phyloP scores from a whole-genome alignment of 2,113 vertebrate species.

The Hemiprocne comata region DNA sequence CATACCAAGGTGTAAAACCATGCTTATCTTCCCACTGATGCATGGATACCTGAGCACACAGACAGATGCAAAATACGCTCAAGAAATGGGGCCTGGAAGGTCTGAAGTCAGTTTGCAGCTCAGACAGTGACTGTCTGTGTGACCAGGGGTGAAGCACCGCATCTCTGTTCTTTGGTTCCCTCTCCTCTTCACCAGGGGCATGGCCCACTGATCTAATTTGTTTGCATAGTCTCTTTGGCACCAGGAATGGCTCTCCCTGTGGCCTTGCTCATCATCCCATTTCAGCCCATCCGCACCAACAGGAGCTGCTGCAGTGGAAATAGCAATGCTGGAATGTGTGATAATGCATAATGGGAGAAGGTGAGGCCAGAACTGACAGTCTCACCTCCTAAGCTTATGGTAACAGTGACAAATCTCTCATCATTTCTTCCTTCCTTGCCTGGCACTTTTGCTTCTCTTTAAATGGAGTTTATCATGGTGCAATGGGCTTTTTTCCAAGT shows the following conservation, averaged over 20 bases:
- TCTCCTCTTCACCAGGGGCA: neutral
- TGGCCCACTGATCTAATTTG: neutral
- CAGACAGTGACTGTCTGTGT: neutral
- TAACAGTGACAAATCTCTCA: slow-evolving; percentile 58
- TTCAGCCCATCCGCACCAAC: neutral
- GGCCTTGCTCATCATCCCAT: neutral
- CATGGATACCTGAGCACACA: neutral
- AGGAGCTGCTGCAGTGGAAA: neutral
- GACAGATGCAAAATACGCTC: neutral
- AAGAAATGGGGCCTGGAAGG: neutral
- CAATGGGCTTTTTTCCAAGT: slow-evolving; percentile 85
- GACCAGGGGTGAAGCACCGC: neutral
- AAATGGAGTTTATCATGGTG: slow-evolving; percentile 58
- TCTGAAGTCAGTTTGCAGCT: neutral
- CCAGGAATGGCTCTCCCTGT: neutral
- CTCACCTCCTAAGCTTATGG: neutral
- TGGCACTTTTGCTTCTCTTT: slow-evolving; percentile 59
- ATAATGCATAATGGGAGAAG: neutral
- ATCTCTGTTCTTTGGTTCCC: neutral
- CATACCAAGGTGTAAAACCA: neutral
- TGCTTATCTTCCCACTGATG: neutral
- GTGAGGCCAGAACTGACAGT: neutral
- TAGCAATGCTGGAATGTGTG: neutral
- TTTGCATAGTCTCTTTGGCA: neutral
- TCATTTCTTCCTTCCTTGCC: slow-evolving; percentile 38